Conservation (phyloP, 1,140 invertebrate species). For the Meloidogyne hapla region DNA sequence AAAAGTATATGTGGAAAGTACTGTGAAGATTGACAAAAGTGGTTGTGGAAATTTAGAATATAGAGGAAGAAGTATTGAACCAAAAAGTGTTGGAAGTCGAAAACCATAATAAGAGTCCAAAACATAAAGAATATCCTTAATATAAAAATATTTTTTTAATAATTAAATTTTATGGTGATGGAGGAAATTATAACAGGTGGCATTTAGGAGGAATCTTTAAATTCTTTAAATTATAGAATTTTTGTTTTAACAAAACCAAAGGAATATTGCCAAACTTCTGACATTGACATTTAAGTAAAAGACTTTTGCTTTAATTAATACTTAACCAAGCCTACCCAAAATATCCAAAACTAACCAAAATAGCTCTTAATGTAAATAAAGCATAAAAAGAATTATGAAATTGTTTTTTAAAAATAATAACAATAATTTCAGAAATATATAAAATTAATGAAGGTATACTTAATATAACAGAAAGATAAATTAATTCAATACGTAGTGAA, state of each 20-base stretch:
- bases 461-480: neutral
- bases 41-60: neutral
- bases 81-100: constrained; percentile 2
- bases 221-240: no score
- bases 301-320: no score
- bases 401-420: constrained; percentile 7
- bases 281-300: no score
- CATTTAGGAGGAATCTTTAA: no score
- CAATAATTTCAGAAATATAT: neutral
- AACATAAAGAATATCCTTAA: constrained; percentile 7
- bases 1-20: neutral
- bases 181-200: no score
- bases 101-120: constrained; percentile 9
- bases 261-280: no score
- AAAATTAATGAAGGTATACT: constrained; percentile 4
- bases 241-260: no score
- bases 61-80: neutral
- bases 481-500: neutral
- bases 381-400: constrained; percentile 4
- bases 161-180: no score
- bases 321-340: no score
- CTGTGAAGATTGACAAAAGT: neutral
- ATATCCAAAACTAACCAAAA: constrained; percentile 2
- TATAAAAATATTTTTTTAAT: neutral
- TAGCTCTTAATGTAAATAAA: neutral